Evolutionary conservation across 2,888 invertebrate genomes (phyloP), one percentile per base, ranked within the genome.

Genomic region (Trissoscelio sp.): DNA sequence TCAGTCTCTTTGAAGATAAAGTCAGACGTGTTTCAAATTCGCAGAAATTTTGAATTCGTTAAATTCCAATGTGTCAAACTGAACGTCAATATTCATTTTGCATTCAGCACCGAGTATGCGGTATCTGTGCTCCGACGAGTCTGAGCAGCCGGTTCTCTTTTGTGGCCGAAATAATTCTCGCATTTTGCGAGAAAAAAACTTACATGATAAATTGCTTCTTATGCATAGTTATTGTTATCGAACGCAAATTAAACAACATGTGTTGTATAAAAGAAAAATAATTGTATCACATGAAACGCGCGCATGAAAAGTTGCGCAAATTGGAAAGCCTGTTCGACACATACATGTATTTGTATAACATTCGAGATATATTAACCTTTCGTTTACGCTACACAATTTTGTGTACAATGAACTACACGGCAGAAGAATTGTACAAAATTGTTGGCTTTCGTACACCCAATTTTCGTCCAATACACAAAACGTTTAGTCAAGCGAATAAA

Each of bases 71-170:
- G 67, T 73, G 79, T 79, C 79, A 73, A 79, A 79, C 62, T 57
- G 22, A 60, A 79, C 60, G 79, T 79, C 79, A 73, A 79, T 79
- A 79, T 79, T 79, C 79, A 70, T 79, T 73, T 62, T 44, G 28
- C 28, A 53, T 79, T 79, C 73, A 58, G 31, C 18, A 24, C n/a
- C 37, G n/a, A 53, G 55, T 42, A n/a, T 2, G 55, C 12, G n/a
- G 18, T 55, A 57, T 64, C 55, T 46, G 48, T 46, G 18, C 70
- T 37, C 12, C 39, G n/a, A 34, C 22, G 53, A 53, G 20, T 62
- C 18, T 53, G 44, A 73, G 39, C 72, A 72, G 11, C 22, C 42
- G 22, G 5, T 6, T 51, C 60, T 24, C 51, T 60, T 72, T 72
- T 51, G 51, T 42, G 58, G 39, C n/a, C 11, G 12, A 57, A 57